Conservation (phyloP, 2,888 invertebrate species). For the Drosophila histrio region DNA sequence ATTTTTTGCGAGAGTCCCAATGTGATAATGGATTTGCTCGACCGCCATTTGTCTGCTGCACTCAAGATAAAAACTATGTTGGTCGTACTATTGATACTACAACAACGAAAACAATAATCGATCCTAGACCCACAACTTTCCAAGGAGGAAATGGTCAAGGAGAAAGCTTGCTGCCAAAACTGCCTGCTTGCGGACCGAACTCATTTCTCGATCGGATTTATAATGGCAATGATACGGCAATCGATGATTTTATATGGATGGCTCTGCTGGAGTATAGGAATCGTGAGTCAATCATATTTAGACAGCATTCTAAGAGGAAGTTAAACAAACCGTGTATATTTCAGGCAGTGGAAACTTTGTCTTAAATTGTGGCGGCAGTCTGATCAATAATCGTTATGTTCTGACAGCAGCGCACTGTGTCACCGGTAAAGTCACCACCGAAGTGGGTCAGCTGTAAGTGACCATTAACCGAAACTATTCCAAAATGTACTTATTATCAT, state of each 20-base stretch:
- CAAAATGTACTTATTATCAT: not conserved
- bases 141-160: constrained; percentile 38
- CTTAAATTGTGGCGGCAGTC: constrained; percentile 88
- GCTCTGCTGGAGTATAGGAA: constrained; percentile 87
- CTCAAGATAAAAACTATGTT: constrained; percentile 63
- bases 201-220: constrained; percentile 85
- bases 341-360: constrained; percentile 62
- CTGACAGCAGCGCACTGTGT: constrained; percentile 88
- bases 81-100: not conserved
- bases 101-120: not conserved
- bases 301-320: not conserved
- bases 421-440: constrained; percentile 84
- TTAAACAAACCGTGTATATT: not conserved
- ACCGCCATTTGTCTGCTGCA: constrained; percentile 81
- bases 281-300: constrained; percentile 84
- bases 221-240: constrained; percentile 86
- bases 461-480: not conserved
- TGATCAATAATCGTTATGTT: constrained; percentile 87
- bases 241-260: constrained; percentile 90
- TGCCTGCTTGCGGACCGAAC: constrained; percentile 79
- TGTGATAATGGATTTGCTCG: constrained; percentile 75
- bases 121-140: not conserved
- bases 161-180: constrained; percentile 73
- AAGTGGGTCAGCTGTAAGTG: constrained; percentile 86
- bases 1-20: constrained; percentile 76